Base-by-base conservation (phyloP, 2,797 vertebrate species). In the Rhyacichthys aspro region DNA sequence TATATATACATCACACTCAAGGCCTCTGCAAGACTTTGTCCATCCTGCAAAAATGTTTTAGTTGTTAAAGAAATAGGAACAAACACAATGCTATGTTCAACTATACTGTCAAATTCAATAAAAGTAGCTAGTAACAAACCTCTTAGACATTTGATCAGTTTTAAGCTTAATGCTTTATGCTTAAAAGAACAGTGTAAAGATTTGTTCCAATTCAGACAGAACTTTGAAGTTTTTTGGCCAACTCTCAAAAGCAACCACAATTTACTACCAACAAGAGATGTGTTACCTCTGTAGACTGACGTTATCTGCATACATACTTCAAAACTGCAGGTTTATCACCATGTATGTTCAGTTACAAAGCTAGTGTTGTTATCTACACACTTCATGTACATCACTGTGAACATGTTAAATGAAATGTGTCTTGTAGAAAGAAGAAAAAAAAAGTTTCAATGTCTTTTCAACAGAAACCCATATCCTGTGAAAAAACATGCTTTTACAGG, bases 401-500 rank as follows among this genome's bases (percentile, higher is more conserved):
- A 9, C 28, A 34, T 15, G 32, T 8, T 3, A 28, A 28, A 14
- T 11, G 9, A 39, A 39, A 39, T 11, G 38, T 11, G 38, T 39
- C 11, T 14, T 38, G 23, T 44, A 55, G 47, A 72, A 47, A 68
- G 43, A 59, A 60, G 16, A 70, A 70, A 32, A 72, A n/a, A 59
- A 17, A 16, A 33, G 47, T 49, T 83, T 81, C 77, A 80, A 68
- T 74, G 82, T 66, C 74, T 79, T 82, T 85, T 84, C 66, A 88
- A 65, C 83, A 85, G 70, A 87, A 90, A 91, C 79, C 85, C 88
- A 89, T 88, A 86, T 93, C 91, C 92, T 93, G 90, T 87, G 71
- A 58, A 52, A 48, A 60, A 87, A 91, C 84, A 88, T 18, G 23
- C 66, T 78, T 86, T 89, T 44, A 85, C 45, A 79, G 67, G 90